Evolutionary conservation across 2,797 vertebrate genomes (phyloP).

Genomic region (Lepus townsendii): DNA sequence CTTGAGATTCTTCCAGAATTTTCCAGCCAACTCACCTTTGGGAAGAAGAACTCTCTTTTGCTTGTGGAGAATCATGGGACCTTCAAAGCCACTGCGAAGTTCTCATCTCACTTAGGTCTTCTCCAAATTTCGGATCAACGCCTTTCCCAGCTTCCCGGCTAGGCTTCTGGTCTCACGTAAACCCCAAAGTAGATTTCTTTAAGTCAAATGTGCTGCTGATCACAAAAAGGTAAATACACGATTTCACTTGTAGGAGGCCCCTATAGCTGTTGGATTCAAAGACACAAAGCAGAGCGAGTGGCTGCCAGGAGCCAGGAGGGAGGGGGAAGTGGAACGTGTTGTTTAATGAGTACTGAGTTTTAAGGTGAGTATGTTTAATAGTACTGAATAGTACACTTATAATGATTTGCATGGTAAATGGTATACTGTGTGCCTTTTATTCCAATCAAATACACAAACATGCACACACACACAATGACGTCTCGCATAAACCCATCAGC

Average conservation of each 20-base stretch:
- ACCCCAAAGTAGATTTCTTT: background rate
- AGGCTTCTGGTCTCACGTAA: background rate
- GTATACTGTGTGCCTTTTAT: constrained; percentile 5
- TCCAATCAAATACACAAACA: background rate
- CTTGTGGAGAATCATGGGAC: background rate
- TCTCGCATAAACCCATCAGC: background rate
- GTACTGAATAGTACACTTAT: background rate
- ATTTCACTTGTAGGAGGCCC: background rate
- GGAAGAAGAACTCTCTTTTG: background rate
- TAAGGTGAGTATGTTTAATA: background rate
- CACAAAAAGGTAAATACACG: background rate
- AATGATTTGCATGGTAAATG: constrained; percentile 34
- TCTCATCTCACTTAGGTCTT: background rate
- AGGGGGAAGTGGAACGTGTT: background rate
- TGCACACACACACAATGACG: background rate
- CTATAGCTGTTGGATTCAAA: background rate
- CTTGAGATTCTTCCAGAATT: constrained; percentile 45
- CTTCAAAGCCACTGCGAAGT: background rate
- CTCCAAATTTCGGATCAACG: background rate
- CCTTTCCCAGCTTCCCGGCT: background rate
- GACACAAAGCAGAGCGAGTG: background rate
- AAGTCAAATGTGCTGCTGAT: constrained; percentile 27
- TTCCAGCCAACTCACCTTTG: constrained; percentile 41
- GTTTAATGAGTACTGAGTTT: background rate
- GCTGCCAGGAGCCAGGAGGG: background rate